A percentile compares a stretch with the other conserved stretches of the same genome.
Evolutionary conservation across 2,113 vertebrate species (phyloP).

Genomic region (Sinosuthora webbiana): DNA sequence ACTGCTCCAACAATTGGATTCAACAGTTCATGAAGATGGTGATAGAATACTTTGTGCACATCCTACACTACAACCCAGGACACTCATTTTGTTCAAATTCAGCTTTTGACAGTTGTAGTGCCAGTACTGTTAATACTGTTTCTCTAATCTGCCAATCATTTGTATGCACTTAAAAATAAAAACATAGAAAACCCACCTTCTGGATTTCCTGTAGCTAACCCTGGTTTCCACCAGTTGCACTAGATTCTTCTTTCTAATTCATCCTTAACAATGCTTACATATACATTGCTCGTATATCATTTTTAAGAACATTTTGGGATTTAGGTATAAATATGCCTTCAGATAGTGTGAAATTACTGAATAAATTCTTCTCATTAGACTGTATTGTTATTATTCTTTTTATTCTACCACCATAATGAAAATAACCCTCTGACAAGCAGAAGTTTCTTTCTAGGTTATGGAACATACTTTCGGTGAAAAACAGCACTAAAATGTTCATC

Average conservation of each 20-base stretch:
- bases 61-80: too few species aligned
- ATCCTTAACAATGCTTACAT: not conserved
- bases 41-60: too few species aligned
- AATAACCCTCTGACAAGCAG: not conserved
- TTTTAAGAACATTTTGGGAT: not conserved
- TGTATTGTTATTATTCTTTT: not conserved
- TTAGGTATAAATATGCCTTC: not conserved
- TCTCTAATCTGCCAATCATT: not conserved
- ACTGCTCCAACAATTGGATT: too few species aligned
- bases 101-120: not conserved
- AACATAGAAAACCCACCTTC: not conserved
- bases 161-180: not conserved
- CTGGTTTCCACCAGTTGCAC: not conserved
- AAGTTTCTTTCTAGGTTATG: too few species aligned
- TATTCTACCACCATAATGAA: not conserved
- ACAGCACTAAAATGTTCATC: not conserved
- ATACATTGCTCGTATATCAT: not conserved
- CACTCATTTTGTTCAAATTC: not conserved
- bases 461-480: too few species aligned
- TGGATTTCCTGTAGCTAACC: not conserved
- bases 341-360: not conserved
- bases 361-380: not conserved
- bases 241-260: not conserved
- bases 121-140: not conserved
- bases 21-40: too few species aligned